Evolutionary conservation across 2,797 vertebrate species (phyloP).

Genomic region (Triplophysa yarkandensis): DNA sequence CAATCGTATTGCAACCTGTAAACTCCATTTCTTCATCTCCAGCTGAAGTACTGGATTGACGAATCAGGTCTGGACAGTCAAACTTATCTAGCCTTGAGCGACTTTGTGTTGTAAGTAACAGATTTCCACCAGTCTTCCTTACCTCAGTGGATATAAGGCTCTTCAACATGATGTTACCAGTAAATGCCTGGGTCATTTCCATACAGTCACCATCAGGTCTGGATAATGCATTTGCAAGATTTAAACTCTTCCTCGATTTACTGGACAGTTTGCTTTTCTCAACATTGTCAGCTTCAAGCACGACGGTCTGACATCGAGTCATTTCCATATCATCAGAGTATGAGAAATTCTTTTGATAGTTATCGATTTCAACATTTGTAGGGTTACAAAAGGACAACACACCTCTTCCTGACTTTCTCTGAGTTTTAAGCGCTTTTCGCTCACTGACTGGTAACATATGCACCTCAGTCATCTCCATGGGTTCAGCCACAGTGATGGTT

Average conservation of each 20-base stretch:
- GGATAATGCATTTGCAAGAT: slow-evolving; percentile 9
- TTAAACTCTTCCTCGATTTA: slow-evolving; percentile 35
- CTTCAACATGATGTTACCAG: slow-evolving; percentile 26
- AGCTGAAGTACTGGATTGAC: slow-evolving; percentile 53
- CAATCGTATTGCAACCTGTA: slow-evolving; percentile 50
- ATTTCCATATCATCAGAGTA: slow-evolving; percentile 68
- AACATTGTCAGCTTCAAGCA: slow-evolving; percentile 62
- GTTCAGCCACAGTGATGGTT: slow-evolving; percentile 27
- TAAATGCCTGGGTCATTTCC: slow-evolving; percentile 58
- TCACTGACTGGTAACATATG: slow-evolving; percentile 13
- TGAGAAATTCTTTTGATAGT: slow-evolving; percentile 20
- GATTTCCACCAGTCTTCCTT: slow-evolving; percentile 29
- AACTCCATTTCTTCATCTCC: slow-evolving; percentile 58
- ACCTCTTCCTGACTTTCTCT: slow-evolving; percentile 10
- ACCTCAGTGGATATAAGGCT: slow-evolving; percentile 12
- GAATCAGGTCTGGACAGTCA: slow-evolving; percentile 68
- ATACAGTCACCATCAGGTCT: slow-evolving; percentile 45
- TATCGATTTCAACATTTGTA: slow-evolving; percentile 3
- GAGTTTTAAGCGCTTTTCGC: slow-evolving; percentile 4
- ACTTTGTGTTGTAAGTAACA: slow-evolving; percentile 52
- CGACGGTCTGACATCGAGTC: slow-evolving; percentile 67
- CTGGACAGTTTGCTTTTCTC: neutral
- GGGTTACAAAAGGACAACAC: slow-evolving; percentile 17
- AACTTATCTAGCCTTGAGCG: slow-evolving; percentile 46
- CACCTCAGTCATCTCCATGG: slow-evolving; percentile 39